Conservation (phyloP, 2,113 vertebrate genomes). For the Probosciger aterrimus region DNA sequence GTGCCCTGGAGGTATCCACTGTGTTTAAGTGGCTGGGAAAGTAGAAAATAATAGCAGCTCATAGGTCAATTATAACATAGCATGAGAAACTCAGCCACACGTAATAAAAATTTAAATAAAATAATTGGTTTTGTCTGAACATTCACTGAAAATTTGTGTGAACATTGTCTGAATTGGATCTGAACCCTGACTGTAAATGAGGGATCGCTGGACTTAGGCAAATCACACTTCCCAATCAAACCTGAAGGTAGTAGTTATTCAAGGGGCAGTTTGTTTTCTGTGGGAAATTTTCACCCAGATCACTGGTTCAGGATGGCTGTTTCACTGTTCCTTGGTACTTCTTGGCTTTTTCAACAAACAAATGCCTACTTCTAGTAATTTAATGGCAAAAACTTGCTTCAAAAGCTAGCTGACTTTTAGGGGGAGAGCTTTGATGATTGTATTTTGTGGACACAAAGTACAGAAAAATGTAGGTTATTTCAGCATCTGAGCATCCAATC, state of each 20-base stretch:
- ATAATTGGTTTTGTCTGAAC: not conserved
- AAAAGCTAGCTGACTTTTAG: not conserved
- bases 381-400: not conserved
- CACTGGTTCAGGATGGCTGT: not conserved
- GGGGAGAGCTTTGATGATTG: not conserved
- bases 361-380: not conserved
- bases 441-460: not conserved
- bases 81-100: slow-evolving; percentile 43
- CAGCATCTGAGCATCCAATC: not conserved
- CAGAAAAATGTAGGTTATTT: not conserved
- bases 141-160: not conserved
- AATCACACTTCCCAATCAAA: not conserved
- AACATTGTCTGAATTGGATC: not conserved
- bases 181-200: not conserved
- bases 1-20: slow-evolving; percentile 47
- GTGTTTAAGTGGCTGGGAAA: slow-evolving; percentile 58
- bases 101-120: slow-evolving; percentile 39
- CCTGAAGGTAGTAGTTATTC: not conserved
- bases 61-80: slow-evolving; percentile 39
- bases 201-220: not conserved
- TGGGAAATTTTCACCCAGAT: not conserved
- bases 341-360: not conserved
- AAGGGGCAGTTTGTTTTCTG: not conserved
- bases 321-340: not conserved
- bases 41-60: slow-evolving; percentile 49